A percentile compares a stretch with the other conserved stretches of the same genome.
Evolutionary conservation across 2,797 vertebrate species (phyloP).

Genomic region (Scarus forsteni): DNA sequence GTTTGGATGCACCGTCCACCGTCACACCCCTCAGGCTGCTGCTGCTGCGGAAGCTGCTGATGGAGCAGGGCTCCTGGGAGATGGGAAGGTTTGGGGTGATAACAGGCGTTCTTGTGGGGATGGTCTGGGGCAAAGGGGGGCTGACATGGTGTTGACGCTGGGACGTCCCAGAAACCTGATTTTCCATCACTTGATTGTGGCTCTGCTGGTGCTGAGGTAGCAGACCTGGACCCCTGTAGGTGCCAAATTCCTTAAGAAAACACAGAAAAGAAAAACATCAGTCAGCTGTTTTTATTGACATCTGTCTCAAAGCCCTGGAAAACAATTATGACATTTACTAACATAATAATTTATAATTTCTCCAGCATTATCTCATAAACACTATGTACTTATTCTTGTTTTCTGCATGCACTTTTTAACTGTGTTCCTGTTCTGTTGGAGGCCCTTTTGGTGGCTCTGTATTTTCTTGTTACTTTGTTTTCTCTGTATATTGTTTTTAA

Average conservation of each 20-base stretch:
- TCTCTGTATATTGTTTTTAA: no score
- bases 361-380: no score
- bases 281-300: no score
- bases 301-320: no score
- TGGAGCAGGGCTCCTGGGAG: slow-evolving; percentile 60
- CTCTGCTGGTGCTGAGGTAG: slow-evolving; percentile 82
- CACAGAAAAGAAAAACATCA: slow-evolving; percentile 4
- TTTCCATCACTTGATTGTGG: slow-evolving; percentile 68
- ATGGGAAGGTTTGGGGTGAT: slow-evolving; percentile 77
- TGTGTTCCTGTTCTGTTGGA: no score
- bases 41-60: slow-evolving; percentile 53
- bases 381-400: no score
- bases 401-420: no score
- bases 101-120: slow-evolving; percentile 79
- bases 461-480: no score
- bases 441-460: no score
- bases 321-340: no score
- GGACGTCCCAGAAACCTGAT: slow-evolving; percentile 54
- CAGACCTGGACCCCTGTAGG: slow-evolving; percentile 74
- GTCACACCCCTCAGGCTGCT: slow-evolving; percentile 21
- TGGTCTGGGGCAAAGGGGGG: slow-evolving; percentile 60
- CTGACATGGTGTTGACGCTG: slow-evolving; percentile 67
- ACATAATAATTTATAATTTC: no score
- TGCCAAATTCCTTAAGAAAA: slow-evolving; percentile 68
- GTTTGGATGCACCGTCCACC: slow-evolving; percentile 26